These are phyloP conservation scores for Turritopsis dohrnii DNA, from an alignment of 30 jellyfish, hydroid and myxozoan species.

Conservation along the genomic window DNA sequence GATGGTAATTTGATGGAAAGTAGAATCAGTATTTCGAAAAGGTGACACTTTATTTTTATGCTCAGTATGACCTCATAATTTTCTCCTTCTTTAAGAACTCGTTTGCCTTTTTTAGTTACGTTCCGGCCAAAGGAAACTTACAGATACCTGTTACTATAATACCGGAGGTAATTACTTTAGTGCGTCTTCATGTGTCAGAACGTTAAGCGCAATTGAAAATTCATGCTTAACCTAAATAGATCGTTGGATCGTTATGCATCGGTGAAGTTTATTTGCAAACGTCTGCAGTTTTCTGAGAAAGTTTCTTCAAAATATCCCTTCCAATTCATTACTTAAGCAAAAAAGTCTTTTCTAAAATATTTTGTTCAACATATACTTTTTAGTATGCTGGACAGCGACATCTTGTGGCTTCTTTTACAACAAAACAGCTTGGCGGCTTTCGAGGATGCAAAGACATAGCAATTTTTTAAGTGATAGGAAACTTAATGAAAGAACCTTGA, in stretches of 20 bases:
- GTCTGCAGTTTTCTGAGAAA: too few species aligned
- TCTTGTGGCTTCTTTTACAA: slow-evolving; percentile 57
- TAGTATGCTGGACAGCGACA: slow-evolving; percentile 69
- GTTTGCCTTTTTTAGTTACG: slow-evolving; percentile 35
- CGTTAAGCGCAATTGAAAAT: background rate
- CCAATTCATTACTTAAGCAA: too few species aligned
- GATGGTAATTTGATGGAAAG: slow-evolving; percentile 74
- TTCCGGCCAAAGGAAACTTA: slow-evolving; percentile 48
- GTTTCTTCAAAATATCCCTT: background rate
- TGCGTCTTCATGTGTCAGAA: background rate
- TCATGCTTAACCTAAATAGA: too few species aligned
- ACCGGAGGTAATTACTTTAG: slow-evolving; percentile 56
- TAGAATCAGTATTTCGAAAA: slow-evolving; percentile 54
- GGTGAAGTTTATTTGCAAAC: too few species aligned
- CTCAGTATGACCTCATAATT: too few species aligned
- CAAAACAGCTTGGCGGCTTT: slow-evolving; percentile 69
- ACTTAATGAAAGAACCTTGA: too few species aligned
- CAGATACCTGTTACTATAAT: slow-evolving; percentile 65
- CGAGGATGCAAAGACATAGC: slow-evolving; percentile 30
- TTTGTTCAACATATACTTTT: background rate
- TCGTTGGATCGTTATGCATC: too few species aligned
- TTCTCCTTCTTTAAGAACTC: too few species aligned
- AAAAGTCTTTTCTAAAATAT: background rate
- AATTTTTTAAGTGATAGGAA: background rate
- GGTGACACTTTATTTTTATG: too few species aligned